Conservation (phyloP, 1,140 invertebrate species). For the Drosophila eugracilis region DNA sequence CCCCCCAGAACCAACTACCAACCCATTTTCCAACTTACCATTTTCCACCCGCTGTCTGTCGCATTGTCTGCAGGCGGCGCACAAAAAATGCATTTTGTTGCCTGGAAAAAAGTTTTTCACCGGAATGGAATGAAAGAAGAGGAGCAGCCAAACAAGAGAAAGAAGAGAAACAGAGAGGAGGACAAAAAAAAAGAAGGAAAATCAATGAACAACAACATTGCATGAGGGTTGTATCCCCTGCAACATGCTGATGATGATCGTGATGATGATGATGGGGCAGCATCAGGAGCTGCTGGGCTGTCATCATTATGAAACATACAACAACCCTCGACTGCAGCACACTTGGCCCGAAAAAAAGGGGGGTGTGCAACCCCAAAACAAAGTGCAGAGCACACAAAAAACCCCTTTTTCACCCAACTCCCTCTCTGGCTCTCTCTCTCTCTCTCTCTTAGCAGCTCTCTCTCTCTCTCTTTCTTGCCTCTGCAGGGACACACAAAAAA, state of each 20-base stretch:
- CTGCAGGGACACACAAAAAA: constrained; percentile 39
- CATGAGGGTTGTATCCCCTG: constrained; percentile 66
- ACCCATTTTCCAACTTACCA: background rate
- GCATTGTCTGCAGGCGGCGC: constrained; percentile 67
- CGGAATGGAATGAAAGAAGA: constrained; percentile 22
- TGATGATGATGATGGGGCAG: constrained; percentile 30
- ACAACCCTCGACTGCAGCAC: constrained; percentile 75
- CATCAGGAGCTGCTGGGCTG: constrained; percentile 67
- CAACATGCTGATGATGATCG: constrained; percentile 47
- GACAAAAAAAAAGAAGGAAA: constrained; percentile 28
- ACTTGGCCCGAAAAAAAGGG: constrained; percentile 34
- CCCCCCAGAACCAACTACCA: background rate
- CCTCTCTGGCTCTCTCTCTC: background rate
- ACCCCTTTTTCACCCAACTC: constrained; percentile 13
- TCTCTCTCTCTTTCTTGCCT: background rate
- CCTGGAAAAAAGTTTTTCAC: constrained; percentile 58
- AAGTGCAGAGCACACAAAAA: constrained; percentile 58
- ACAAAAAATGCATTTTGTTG: constrained; percentile 81
- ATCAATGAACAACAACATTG: constrained; percentile 72
- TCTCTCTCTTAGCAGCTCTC: background rate
- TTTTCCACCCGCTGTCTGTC: constrained; percentile 31
- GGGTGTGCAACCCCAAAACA: constrained; percentile 48
- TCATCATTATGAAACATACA: constrained; percentile 76
- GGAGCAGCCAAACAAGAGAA: constrained; percentile 19
- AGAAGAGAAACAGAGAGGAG: constrained; percentile 1